phyloP scores from a whole-genome alignment of 1,140 invertebrate genomes.

The Sinella curviseta region DNA sequence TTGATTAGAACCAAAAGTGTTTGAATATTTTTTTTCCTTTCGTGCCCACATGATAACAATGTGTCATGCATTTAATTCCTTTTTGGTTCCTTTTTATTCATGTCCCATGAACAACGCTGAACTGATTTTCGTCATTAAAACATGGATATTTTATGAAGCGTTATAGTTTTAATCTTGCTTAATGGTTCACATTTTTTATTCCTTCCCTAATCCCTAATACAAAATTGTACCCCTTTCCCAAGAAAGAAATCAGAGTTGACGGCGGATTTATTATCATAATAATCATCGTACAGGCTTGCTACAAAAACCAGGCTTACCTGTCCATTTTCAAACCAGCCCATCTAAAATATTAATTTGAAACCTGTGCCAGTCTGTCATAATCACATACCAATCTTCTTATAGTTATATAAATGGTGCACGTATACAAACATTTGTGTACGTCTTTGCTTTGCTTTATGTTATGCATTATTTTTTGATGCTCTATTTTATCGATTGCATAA shows the following conservation, averaged over 20 bases:
- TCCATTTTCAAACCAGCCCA: neutral
- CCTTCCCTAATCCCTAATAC: neutral
- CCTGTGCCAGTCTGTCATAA: neutral
- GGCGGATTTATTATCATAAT: constrained; percentile 14
- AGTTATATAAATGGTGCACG: neutral
- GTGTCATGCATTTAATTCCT: no score
- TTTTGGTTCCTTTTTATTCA: no score
- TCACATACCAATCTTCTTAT: neutral
- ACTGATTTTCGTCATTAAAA: no score
- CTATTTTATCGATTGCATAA: constrained; percentile 23
- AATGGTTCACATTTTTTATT: neutral
- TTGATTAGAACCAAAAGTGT: no score
- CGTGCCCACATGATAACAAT: no score
- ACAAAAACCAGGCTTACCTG: neutral
- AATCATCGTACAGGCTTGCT: neutral
- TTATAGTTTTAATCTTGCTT: neutral
- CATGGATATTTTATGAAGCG: no score
- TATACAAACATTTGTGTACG: no score
- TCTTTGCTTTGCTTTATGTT: neutral
- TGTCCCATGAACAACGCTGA: no score
- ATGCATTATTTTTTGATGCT: neutral
- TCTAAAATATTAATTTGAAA: neutral
- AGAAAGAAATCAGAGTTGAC: constrained; percentile 14
- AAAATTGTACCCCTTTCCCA: neutral
- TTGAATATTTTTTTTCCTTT: no score